A percentile compares a stretch with the other conserved stretches of the same genome.
Evolutionary conservation across 1,140 invertebrate genomes (phyloP).

Genomic region (Rhizoglyphus robini): DNA sequence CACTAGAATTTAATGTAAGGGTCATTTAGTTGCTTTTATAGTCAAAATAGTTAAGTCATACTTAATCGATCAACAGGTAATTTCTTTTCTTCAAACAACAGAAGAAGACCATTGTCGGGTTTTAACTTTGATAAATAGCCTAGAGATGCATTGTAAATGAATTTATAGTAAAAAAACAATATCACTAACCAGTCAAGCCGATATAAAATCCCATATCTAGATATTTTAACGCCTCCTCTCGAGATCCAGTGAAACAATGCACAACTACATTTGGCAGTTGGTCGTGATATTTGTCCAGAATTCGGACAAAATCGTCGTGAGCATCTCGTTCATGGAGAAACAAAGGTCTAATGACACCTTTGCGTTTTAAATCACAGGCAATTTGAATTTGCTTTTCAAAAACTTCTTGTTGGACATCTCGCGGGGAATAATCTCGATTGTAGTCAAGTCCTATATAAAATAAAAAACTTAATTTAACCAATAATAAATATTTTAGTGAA

Average conservation of each 20-base stretch:
- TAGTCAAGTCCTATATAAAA: slow-evolving; percentile 55
- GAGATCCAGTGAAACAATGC: slow-evolving; percentile 82
- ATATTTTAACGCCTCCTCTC: slow-evolving; percentile 65
- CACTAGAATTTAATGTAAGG: slow-evolving; percentile 32
- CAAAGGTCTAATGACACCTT: slow-evolving; percentile 51
- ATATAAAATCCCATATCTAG: slow-evolving; percentile 75
- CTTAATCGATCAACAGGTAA: slow-evolving; percentile 56
- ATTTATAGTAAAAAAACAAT: neutral
- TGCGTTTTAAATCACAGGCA: slow-evolving; percentile 55
- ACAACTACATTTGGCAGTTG: slow-evolving; percentile 51
- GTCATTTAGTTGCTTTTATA: neutral
- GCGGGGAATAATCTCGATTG: slow-evolving; percentile 81
- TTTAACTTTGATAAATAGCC: slow-evolving; percentile 88
- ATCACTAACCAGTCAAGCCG: slow-evolving; percentile 53
- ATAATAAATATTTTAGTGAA: neutral
- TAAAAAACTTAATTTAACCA: neutral
- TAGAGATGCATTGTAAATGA: slow-evolving; percentile 25
- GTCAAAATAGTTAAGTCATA: neutral
- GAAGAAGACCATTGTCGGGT: slow-evolving; percentile 70
- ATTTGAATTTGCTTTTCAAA: slow-evolving; percentile 80
- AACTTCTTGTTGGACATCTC: slow-evolving; percentile 64
- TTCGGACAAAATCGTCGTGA: slow-evolving; percentile 54
- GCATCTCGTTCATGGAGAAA: slow-evolving; percentile 82
- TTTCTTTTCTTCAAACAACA: slow-evolving; percentile 59
- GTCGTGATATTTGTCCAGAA: slow-evolving; percentile 28